Evolutionary conservation across 2,797 vertebrate genomes (phyloP).

Genomic region (Hydrophis major): DNA sequence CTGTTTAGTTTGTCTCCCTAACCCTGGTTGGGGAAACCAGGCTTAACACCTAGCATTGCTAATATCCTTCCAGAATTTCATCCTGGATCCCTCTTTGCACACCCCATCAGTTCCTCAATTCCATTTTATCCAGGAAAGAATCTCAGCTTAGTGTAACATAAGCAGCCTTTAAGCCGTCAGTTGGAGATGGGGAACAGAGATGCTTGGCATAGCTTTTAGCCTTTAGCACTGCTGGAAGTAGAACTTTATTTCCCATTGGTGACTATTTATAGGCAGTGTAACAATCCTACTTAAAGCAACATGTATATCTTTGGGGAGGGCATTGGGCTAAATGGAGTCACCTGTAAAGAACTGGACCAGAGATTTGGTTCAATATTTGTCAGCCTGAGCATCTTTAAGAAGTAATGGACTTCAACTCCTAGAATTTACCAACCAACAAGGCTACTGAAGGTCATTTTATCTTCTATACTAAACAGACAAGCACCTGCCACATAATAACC

Average conservation of each 20-base stretch:
- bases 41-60: not conserved
- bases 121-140: conserved; percentile 18
- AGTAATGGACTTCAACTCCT: not conserved
- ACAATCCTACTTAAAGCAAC: not conserved
- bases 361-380: conserved; percentile 10
- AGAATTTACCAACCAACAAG: not conserved
- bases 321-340: not conserved
- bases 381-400: not conserved
- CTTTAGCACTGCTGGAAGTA: not conserved
- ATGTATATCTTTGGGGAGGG: not conserved
- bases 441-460: not conserved
- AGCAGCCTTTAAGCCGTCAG: conserved; percentile 50
- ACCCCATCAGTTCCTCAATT: conserved; percentile 9
- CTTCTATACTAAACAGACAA: not conserved
- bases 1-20: too few relatives aligned
- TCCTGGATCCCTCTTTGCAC: not conserved
- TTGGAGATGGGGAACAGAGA: not conserved
- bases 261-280: conserved; percentile 11
- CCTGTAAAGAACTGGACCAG: not conserved
- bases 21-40: too few relatives aligned
- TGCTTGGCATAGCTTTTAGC: conserved; percentile 19
- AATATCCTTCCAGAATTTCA: not conserved
- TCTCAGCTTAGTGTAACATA: conserved; percentile 48
- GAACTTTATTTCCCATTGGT: not conserved
- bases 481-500: not conserved